phyloP scores from a whole-genome alignment of 2,888 invertebrate genomes.

The Ormyrus rosae region DNA sequence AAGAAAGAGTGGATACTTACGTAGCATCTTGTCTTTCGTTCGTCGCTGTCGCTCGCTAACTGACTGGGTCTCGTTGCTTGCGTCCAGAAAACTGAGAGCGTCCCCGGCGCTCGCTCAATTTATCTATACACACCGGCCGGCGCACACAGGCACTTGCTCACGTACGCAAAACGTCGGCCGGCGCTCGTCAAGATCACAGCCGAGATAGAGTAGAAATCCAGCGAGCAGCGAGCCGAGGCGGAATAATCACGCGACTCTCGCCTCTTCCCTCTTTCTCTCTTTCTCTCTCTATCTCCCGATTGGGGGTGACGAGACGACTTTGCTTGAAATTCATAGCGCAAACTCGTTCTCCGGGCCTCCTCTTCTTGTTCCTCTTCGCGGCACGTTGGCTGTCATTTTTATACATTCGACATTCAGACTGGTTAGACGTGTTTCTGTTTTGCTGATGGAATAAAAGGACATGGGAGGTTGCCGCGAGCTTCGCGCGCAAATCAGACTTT shows the following conservation, averaged over 20 bases:
- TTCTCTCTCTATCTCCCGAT: background rate
- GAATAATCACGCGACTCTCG: conserved; percentile 22
- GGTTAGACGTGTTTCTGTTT: conserved; percentile 42
- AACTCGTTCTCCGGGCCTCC: conserved; percentile 24
- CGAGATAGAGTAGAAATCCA: conserved; percentile 14
- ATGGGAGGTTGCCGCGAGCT: background rate
- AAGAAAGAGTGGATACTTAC: no score
- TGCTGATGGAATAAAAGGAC: conserved; percentile 6
- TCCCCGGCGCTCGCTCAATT: conserved; percentile 7
- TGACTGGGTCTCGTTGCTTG: no score
- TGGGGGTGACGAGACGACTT: background rate
- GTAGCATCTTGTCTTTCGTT: no score
- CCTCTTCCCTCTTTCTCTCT: background rate
- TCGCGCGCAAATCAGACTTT: background rate
- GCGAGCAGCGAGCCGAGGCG: background rate
- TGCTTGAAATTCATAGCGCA: conserved; percentile 11
- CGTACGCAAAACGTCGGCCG: conserved; percentile 14
- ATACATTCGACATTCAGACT: background rate
- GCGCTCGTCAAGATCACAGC: conserved; percentile 35
- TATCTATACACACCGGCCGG: conserved; percentile 21
- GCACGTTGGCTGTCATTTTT: background rate
- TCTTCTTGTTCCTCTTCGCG: no score
- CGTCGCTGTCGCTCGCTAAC: no score
- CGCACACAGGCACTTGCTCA: background rate
- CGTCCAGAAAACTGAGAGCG: conserved; percentile 16